Base-by-base conservation (phyloP, 1,140 invertebrate genomes). In the Leptinotarsa texana region DNA sequence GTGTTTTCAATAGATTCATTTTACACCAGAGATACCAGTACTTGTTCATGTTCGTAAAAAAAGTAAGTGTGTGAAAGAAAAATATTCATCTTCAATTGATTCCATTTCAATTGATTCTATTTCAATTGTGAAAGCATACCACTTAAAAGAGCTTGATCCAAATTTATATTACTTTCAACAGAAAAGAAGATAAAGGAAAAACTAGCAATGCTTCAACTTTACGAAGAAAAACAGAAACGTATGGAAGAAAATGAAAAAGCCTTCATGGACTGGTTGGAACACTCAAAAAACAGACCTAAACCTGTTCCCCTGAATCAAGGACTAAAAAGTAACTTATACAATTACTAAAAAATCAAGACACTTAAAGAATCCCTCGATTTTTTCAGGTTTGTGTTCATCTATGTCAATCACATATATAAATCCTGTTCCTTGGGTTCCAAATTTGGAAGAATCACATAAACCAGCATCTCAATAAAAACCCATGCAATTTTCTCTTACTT, bases 321-420 rank as follows among this genome's bases (percentile, higher is more conserved):
- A 69, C 83, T 88, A 75, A 84, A 89, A 42, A 88, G 88, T 89
- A 42, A 42, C 5, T 6, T 42, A 11, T 42, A 42, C 33, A 42
- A 42, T 11, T 42, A 42, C 33, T 42, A 11, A 42, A 11, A 42
- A 42, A 42, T 11, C 11, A 42, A 2, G 33, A 11, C 11, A 42
- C 11, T 6, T 11, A 42, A 42, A 42, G 8, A 42, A 42, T 42
- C 8, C 33, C 0, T 11, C 8, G 3, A 42, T 11, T 71, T 70
- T 84, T 83, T 72, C 78, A 89, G 88, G 87, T 84, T 86, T 89
- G 83, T 85, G 87, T 68, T 88, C 87, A 11, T 88, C 88, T 5
- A 83, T 87, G 3, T 89, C 88, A 4, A 85, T 88, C 51, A 88
- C 88, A 81, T 89, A 88, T 74, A 84, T 89, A 63, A 89, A 89